Evolutionary conservation across 2,888 invertebrate species (phyloP).

Genomic region (Lasioglossum malachurum): DNA sequence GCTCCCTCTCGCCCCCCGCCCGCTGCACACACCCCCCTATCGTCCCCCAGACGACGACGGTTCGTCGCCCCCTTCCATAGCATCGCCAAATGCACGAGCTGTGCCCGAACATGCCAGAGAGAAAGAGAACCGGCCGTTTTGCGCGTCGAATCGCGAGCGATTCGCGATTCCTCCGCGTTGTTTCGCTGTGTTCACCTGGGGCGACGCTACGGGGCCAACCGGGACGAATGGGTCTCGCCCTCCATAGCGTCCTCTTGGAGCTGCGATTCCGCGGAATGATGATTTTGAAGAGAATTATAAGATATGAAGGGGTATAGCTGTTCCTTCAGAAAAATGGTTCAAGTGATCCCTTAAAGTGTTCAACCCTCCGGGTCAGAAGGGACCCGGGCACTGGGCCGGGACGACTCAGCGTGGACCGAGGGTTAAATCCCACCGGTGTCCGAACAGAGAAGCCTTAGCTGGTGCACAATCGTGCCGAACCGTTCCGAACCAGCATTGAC

Average conservation of each 20-base stretch:
- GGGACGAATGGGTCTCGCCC: too few relatives aligned
- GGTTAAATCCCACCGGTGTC: too few relatives aligned
- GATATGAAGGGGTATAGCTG: too few relatives aligned
- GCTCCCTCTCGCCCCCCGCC: slow-evolving; percentile 57
- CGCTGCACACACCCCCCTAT: slow-evolving; percentile 41
- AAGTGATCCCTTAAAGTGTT: too few relatives aligned
- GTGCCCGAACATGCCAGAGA: slow-evolving; percentile 1
- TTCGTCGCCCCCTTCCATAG: slow-evolving; percentile 6
- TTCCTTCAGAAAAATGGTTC: too few relatives aligned
- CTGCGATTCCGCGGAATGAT: background rate
- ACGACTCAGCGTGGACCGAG: too few relatives aligned
- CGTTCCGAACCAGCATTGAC: slow-evolving; percentile 36
- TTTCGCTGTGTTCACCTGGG: background rate
- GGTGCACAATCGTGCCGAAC: background rate
- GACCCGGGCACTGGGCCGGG: too few relatives aligned
- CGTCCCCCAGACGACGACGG: slow-evolving; percentile 11
- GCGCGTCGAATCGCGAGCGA: background rate
- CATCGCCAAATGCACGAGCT: slow-evolving; percentile 48
- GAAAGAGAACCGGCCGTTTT: background rate
- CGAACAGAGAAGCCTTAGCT: background rate
- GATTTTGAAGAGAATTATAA: too few relatives aligned
- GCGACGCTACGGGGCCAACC: background rate
- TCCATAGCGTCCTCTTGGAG: background rate
- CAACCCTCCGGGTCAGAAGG: too few relatives aligned
- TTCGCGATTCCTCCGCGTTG: background rate